Evolutionary conservation across 2,888 invertebrate genomes (phyloP), one percentile per base, ranked within the genome.

Genomic region (Oscheius myriophilus): DNA sequence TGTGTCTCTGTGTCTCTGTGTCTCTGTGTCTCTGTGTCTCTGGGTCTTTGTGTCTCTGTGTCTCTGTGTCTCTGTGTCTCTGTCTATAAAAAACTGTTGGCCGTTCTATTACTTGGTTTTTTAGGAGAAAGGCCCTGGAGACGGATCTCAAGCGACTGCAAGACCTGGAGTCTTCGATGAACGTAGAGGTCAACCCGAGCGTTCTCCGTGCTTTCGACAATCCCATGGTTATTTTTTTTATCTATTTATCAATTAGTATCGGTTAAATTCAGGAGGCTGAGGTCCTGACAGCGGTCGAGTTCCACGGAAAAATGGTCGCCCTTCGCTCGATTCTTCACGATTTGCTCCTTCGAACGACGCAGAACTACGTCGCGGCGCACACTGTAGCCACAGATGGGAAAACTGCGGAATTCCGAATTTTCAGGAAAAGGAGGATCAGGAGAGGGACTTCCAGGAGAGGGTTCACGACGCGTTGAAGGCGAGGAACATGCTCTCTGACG

Each of bases 341-440:
- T 23, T 16, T 63, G 14, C 43, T 63, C 33, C 33, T 39, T 33
- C 21, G 63, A 12, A 63, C 63, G 9, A 25, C 49, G 2, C 21
- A 21, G 52, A 63, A 63, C 25, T 51, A 52, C n/a, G 14, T 11
- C 18, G 52, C 63, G 9, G 63, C 63, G 2, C 53, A 53, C 39
- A 12, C 42, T 2, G 46, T 46, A 33, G 33, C 9, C 9, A 3
- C 3, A 33, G n/a, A n/a, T n/a, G n/a, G 33, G 33, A 9, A 33
- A 6, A 33, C 33, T 33, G 33, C 9, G 9, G 33, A 33, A 9
- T 18, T 7, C 2, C 4, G 14, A 21, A 7, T 23, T 53, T 53
- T 53, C 53, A 53, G 53, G 63, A 63, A 21, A n/a, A 52, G 39
- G 63, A 63, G 41, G 53, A 63, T 6, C 63, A 63, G 53, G 63